phyloP scores from a whole-genome alignment of 2,797 vertebrate species.

The Sarcoramphus papa region DNA sequence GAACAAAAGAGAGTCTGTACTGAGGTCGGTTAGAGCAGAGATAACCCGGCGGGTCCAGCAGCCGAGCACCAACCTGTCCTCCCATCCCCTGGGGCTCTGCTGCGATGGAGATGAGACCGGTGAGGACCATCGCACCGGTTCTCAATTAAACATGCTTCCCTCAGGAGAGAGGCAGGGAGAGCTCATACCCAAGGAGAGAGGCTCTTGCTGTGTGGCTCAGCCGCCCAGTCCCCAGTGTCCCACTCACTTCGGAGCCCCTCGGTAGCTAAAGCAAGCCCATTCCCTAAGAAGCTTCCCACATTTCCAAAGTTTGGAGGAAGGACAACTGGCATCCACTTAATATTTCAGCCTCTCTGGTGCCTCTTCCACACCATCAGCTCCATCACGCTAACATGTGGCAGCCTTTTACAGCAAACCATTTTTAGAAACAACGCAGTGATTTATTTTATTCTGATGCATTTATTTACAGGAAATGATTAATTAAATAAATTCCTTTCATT shows the following conservation, averaged over 20 bases:
- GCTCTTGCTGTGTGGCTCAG: not conserved
- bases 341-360: not conserved
- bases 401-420: not conserved
- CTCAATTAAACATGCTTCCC: not conserved
- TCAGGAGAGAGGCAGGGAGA: not conserved
- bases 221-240: not conserved
- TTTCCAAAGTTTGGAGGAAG: not conserved
- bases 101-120: rapidly evolving
- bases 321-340: not conserved
- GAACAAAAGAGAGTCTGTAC: not conserved
- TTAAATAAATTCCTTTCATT: conserved; percentile 36
- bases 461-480: conserved; percentile 65
- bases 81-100: not conserved
- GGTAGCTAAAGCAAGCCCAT: not conserved
- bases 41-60: rapidly evolving
- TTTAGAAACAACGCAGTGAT: not conserved
- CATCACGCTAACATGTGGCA: not conserved
- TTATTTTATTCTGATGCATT: not conserved
- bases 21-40: not conserved
- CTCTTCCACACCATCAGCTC: not conserved
- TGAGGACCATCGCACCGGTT: not conserved
- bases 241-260: rapidly evolving
- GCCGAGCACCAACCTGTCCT: not conserved
- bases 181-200: not conserved
- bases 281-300: not conserved